A percentile compares a stretch with the other conserved stretches of the same genome.
These are phyloP conservation scores for Seriola dumerili DNA, from an alignment of 2,113 vertebrate genomes.

Conservation along the genomic window DNA sequence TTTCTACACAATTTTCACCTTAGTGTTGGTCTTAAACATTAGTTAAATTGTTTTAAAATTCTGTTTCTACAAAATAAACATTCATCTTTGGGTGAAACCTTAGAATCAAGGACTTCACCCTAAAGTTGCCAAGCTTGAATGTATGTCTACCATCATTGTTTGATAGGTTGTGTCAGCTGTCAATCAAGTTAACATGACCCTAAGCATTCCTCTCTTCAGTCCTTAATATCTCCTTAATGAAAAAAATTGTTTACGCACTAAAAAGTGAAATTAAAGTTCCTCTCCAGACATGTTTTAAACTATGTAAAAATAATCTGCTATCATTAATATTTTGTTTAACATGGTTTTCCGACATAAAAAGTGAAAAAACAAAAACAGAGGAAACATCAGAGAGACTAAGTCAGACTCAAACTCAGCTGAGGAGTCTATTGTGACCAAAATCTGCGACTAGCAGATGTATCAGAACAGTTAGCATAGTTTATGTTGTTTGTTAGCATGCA, in stretches of 20 bases:
- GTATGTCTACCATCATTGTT: background rate
- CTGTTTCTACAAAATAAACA: background rate
- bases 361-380: no score
- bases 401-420: no score
- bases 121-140: background rate
- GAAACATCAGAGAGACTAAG: no score
- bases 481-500: no score
- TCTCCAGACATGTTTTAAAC: no score
- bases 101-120: no score
- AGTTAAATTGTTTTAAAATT: background rate
- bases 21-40: background rate
- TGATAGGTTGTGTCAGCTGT: constrained; percentile 11
- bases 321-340: no score
- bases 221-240: background rate
- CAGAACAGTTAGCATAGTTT: no score
- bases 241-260: background rate
- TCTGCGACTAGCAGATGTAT: no score
- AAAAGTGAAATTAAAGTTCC: background rate
- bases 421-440: no score
- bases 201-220: background rate
- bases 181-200: background rate
- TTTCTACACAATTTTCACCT: background rate
- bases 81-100: background rate
- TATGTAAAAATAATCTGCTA: no score
- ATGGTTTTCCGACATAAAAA: no score